Base-by-base conservation (phyloP, 2,797 vertebrate genomes). In the Chelon auratus region DNA sequence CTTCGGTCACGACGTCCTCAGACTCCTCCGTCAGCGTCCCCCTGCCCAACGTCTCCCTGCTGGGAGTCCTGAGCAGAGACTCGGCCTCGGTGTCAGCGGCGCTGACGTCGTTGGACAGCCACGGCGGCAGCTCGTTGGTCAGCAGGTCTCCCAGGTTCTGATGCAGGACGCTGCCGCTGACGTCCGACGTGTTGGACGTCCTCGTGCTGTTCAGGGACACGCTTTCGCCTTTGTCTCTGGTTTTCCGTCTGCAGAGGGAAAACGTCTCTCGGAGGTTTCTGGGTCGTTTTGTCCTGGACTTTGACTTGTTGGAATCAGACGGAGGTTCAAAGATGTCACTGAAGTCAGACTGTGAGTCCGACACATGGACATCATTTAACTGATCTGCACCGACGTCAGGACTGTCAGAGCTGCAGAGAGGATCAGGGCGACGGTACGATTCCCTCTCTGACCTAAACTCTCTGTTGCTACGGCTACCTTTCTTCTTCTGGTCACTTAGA, bases 51-150 rank as follows among this genome's bases (percentile, higher is more conserved):
- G 43, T 50, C 15, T 17, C 20, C 53, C 81, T 81, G 62, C 4
- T 59, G 15, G 86, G 87, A 33, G 50, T 90, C 1, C 57, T 9
- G 2, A 33, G 64, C 9, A 68, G 9, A 14, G 61, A 86, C 51
- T 18, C 62, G n/a, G 14, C 13, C 6, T 71, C 70, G 0, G 62
- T 60, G 26, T 72, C 65, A 0, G 39, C 22, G 1, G 26, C 11
- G 50, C 68, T 84, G 45, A 73, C 15, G 3, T 90, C 79, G 0
- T 61, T 1, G 5, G 26, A 54, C 66, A 90, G 62, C 93, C 92
- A 95, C 0, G 91, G 91, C 0, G 91, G 91, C 45, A 75, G 76
- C 54, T 94, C 91, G 2, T 93, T 91, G 20, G 13, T 64, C 18
- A 94, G 78, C 22, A 91, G 65, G 48, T 74, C 58, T 9, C 42